phyloP scores from a whole-genome alignment of 2,888 invertebrate genomes.

The Leucophora obtusa region DNA sequence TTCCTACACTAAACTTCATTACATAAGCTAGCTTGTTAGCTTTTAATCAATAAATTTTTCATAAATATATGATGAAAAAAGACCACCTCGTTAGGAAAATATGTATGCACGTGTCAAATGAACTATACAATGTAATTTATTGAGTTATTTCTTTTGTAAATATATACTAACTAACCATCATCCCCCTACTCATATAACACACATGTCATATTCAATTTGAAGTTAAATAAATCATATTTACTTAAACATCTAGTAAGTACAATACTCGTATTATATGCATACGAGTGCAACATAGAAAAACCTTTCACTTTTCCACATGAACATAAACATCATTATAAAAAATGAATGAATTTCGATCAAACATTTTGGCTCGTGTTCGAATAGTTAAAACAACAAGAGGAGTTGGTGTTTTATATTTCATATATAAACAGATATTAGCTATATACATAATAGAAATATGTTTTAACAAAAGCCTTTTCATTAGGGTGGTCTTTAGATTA shows the following conservation, averaged over 20 bases:
- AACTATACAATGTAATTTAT: slow-evolving; percentile 35
- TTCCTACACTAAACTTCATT: no score
- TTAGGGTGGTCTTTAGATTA: background rate
- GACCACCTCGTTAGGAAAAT: slow-evolving; percentile 4
- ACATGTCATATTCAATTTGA: slow-evolving; percentile 38
- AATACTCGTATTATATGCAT: slow-evolving; percentile 28
- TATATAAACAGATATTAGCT: background rate
- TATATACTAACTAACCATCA: background rate
- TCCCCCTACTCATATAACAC: slow-evolving; percentile 44
- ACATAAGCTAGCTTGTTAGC: background rate
- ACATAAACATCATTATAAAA: slow-evolving; percentile 44
- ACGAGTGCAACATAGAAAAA: slow-evolving; percentile 6
- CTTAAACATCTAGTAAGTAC: background rate
- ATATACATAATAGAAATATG: background rate
- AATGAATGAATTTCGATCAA: slow-evolving; percentile 24
- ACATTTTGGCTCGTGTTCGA: slow-evolving; percentile 52
- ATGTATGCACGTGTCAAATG: slow-evolving; percentile 23
- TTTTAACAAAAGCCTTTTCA: background rate
- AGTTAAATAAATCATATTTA: slow-evolving; percentile 55
- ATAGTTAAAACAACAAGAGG: slow-evolving; percentile 36
- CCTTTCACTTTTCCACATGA: slow-evolving; percentile 62
- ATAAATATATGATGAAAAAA: background rate
- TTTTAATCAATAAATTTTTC: background rate
- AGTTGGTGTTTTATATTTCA: slow-evolving; percentile 10
- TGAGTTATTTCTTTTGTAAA: background rate